Conservation (phyloP, 2,888 invertebrate species). For the Nemotelus nigrinus region DNA sequence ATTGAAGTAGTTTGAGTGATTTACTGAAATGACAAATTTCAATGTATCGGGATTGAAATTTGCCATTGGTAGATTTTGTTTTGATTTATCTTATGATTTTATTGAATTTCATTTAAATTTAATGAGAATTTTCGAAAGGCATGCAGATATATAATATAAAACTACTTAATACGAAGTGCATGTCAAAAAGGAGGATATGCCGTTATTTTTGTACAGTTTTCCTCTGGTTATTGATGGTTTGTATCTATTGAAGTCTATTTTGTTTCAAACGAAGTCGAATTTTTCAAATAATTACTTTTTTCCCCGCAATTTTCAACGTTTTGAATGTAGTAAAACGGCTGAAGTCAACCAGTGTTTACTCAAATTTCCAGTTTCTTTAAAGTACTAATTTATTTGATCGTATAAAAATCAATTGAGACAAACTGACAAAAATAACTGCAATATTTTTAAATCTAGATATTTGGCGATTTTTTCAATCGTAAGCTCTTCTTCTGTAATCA, state of each 20-base stretch:
- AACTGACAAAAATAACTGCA: constrained; percentile 32
- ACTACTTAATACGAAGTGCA: constrained; percentile 29
- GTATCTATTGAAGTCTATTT: too few relatives aligned
- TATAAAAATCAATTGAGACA: neutral
- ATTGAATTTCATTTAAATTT: neutral
- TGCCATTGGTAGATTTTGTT: neutral
- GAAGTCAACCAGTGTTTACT: too few relatives aligned
- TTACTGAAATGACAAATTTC: constrained; percentile 12
- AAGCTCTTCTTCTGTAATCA: too few relatives aligned
- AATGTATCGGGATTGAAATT: too few relatives aligned
- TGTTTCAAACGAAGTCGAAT: too few relatives aligned
- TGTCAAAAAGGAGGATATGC: constrained; percentile 39
- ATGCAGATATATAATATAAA: constrained; percentile 17
- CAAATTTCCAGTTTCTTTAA: neutral
- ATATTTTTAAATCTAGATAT: constrained; percentile 3
- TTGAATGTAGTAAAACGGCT: too few relatives aligned
- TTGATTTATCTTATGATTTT: constrained; percentile 11
- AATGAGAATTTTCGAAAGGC: constrained; percentile 10
- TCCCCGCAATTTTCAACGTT: too few relatives aligned
- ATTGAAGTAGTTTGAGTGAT: neutral
- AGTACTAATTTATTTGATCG: neutral
- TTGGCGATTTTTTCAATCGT: too few relatives aligned
- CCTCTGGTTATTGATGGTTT: too few relatives aligned
- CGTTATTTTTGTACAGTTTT: constrained; percentile 32
- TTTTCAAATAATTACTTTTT: too few relatives aligned